A percentile compares a stretch with the other conserved stretches of the same genome.
These are phyloP conservation scores for Drosophila kepulauana DNA, from an alignment of 1,140 invertebrate species.

Conservation along the genomic window DNA sequence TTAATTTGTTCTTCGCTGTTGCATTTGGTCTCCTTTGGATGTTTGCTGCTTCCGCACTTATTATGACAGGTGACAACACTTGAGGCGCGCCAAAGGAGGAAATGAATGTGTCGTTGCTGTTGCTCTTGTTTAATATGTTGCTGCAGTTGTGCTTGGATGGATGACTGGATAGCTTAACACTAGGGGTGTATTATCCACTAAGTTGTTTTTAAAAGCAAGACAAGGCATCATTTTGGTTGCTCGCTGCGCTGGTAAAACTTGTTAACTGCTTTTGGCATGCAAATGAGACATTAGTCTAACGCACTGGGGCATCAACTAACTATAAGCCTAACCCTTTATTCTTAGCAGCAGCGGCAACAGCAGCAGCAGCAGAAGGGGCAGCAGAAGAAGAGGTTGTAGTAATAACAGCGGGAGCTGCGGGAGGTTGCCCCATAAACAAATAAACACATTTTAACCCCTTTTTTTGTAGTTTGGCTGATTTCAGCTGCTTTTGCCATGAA, in stretches of 20 bases:
- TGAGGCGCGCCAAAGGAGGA: conserved; percentile 78
- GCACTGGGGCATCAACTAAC: conserved; percentile 68
- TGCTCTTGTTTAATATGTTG: conserved; percentile 24
- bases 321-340: conserved; percentile 47
- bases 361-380: background rate
- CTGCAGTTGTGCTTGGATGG: conserved; percentile 19
- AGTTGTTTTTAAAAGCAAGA: conserved; percentile 83
- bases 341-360: conserved; percentile 5
- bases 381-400: background rate
- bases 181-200: conserved; percentile 81
- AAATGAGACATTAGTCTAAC: conserved; percentile 83
- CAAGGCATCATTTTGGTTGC: conserved; percentile 75
- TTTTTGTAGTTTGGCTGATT: conserved; percentile 17
- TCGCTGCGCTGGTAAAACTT: conserved; percentile 61
- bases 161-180: conserved; percentile 74
- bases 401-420: conserved; percentile 15
- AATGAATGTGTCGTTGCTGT: conserved; percentile 73
- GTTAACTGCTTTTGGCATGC: conserved; percentile 84
- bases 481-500: conserved; percentile 42
- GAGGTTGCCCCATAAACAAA: conserved; percentile 73
- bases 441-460: conserved; percentile 81
- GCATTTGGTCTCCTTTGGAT: conserved; percentile 48
- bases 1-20: conserved; percentile 20
- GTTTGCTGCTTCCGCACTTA: conserved; percentile 77
- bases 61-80: conserved; percentile 84